These are phyloP conservation scores for Pogonus chalceus DNA, from an alignment of 1,140 invertebrate species.

Conservation along the genomic window DNA sequence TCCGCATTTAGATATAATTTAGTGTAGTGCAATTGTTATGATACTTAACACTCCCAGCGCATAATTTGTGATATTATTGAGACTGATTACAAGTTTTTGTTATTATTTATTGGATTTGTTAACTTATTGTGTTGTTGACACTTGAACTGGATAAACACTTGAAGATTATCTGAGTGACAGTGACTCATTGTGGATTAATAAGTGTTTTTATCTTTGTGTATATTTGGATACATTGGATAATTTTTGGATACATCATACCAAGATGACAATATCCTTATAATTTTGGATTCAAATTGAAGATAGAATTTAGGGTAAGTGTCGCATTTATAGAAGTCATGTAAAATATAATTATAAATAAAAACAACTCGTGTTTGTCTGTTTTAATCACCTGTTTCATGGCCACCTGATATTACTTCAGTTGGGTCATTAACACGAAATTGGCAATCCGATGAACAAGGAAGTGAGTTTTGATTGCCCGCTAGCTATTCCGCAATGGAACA, in stretches of 20 bases:
- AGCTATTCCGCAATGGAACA: not conserved
- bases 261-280: not conserved
- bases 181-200: not conserved
- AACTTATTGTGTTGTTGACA: no score
- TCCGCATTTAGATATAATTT: no score
- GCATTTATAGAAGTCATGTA: not conserved
- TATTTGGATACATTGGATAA: not conserved
- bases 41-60: no score
- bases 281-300: not conserved
- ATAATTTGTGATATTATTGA: not conserved
- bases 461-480: not conserved
- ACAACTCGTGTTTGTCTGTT: not conserved
- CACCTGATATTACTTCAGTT: not conserved
- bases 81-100: not conserved
- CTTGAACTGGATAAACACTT: not conserved
- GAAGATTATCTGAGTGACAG: not conserved
- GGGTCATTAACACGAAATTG: constrained; percentile 4
- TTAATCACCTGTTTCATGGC: constrained; percentile 1
- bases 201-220: not conserved
- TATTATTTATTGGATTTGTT: not conserved
- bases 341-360: not conserved
- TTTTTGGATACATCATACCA: not conserved
- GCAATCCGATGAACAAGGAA: constrained; percentile 1
- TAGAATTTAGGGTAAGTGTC: not conserved
- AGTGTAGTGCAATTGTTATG: no score